Evolutionary conservation across 2,888 invertebrate species (phyloP).

Genomic region (Hyposoter dolosus): DNA sequence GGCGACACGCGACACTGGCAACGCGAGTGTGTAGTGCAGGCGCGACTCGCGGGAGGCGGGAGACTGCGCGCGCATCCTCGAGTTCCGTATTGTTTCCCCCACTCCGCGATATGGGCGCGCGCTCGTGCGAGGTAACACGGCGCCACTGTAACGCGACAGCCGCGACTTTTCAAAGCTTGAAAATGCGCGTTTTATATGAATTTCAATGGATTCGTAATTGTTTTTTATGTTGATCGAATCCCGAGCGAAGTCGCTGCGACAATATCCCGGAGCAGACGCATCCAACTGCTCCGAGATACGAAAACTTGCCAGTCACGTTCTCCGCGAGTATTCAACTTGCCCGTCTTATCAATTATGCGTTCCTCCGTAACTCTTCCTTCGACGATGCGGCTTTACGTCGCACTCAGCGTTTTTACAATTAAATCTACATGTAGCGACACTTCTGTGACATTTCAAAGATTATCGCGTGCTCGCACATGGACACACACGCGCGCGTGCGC

Average conservation of each 20-base stretch:
- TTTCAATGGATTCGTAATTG: not conserved
- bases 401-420: not conserved
- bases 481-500: no score
- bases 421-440: not conserved
- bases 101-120: not conserved
- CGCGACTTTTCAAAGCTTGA: not conserved
- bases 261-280: not conserved
- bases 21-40: not conserved
- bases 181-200: not conserved
- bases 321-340: not conserved
- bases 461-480: not conserved
- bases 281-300: not conserved
- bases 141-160: not conserved
- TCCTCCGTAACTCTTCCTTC: not conserved
- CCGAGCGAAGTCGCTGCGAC: not conserved
- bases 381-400: not conserved
- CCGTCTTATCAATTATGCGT: not conserved
- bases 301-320: slow-evolving; percentile 20
- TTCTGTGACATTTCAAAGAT: not conserved
- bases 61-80: not conserved
- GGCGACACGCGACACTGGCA: not conserved
- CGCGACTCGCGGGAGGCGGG: not conserved
- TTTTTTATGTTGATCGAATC: not conserved
- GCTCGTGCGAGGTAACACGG: no score
- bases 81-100: slow-evolving; percentile 8